phyloP scores from a whole-genome alignment of 2,797 vertebrate genomes.

The Hydrophis major region DNA sequence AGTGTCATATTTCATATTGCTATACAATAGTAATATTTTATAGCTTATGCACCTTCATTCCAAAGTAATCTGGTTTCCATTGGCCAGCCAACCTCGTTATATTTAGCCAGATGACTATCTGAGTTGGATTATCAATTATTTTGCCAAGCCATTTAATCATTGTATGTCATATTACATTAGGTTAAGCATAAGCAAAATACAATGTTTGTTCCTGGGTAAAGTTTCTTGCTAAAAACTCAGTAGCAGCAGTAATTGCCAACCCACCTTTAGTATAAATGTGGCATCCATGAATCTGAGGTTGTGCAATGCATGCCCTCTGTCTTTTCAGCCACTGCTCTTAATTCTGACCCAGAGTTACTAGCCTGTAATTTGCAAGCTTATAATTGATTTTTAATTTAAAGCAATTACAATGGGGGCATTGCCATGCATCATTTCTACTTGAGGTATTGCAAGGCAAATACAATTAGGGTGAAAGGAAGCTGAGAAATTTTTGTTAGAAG shows the following conservation, averaged over 20 bases:
- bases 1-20: neutral
- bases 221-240: slow-evolving; percentile 9
- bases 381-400: slow-evolving; percentile 71
- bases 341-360: slow-evolving; percentile 60
- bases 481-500: slow-evolving; percentile 15
- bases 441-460: slow-evolving; percentile 16
- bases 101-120: neutral
- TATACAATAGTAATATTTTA: neutral
- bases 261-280: slow-evolving; percentile 43
- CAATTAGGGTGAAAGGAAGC: neutral
- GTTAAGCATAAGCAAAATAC: slow-evolving; percentile 38
- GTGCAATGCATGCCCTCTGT: slow-evolving; percentile 40
- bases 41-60: neutral
- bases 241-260: slow-evolving; percentile 47
- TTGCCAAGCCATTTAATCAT: neutral
- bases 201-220: rapidly evolving
- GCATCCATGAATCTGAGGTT: slow-evolving; percentile 44
- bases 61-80: neutral
- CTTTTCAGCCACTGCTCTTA: slow-evolving; percentile 46
- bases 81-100: neutral
- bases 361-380: slow-evolving; percentile 59
- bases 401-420: slow-evolving; percentile 58
- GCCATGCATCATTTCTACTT: slow-evolving; percentile 53
- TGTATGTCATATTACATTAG: neutral
- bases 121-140: neutral